Conservation (phyloP, 2,797 vertebrate genomes). For the Botia kubotai region DNA sequence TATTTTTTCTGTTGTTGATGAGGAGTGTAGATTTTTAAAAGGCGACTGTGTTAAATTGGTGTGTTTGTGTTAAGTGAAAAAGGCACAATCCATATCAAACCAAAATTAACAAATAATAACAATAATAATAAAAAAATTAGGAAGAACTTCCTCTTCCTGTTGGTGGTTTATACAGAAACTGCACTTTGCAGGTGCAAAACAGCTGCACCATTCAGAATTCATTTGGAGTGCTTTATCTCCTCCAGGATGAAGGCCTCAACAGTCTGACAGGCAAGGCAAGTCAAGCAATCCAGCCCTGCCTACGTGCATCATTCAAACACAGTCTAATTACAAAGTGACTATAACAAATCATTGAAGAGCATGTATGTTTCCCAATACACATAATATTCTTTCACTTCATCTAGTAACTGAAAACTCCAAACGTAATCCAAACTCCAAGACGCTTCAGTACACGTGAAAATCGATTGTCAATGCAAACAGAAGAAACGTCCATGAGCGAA, state of each 20-base stretch:
- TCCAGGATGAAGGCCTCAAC: neutral
- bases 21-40: slow-evolving; percentile 60
- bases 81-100: slow-evolving; percentile 75
- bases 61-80: slow-evolving; percentile 75
- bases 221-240: slow-evolving; percentile 24
- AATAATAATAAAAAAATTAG: neutral
- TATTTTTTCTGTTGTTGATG: neutral
- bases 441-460: slow-evolving; percentile 55
- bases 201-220: slow-evolving; percentile 6
- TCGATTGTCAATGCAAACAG: slow-evolving; percentile 80
- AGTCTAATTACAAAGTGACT: neutral
- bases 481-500: slow-evolving; percentile 12
- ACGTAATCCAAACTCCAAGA: neutral
- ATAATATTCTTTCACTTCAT: neutral
- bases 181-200: slow-evolving; percentile 37
- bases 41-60: slow-evolving; percentile 74
- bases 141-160: slow-evolving; percentile 49
- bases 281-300: slow-evolving; percentile 21
- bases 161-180: slow-evolving; percentile 54
- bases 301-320: slow-evolving; percentile 13
- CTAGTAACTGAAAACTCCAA: neutral
- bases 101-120: slow-evolving; percentile 10
- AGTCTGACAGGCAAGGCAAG: neutral
- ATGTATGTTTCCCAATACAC: neutral
- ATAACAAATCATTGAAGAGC: slow-evolving; percentile 8